Conservation (phyloP, 1,140 invertebrate genomes). For the Ceratina japonica region DNA sequence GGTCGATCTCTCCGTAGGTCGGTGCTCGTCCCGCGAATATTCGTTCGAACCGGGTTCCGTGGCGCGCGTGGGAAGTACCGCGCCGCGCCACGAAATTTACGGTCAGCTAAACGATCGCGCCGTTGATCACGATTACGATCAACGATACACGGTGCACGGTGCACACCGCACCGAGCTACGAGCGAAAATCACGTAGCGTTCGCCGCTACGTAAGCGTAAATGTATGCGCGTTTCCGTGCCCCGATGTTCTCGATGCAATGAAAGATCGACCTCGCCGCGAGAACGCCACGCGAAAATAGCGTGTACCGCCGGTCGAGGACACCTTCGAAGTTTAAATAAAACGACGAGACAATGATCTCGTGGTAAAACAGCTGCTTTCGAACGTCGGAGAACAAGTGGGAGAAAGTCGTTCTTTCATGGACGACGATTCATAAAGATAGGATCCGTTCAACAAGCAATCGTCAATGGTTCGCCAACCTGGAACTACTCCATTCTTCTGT, state of each 20-base stretch:
- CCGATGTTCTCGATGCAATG: background rate
- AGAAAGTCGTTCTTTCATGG: too few species aligned
- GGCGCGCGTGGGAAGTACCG: conserved; percentile 35
- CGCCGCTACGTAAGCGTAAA: background rate
- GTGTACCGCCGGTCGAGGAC: too few species aligned
- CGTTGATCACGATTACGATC: conserved; percentile 44
- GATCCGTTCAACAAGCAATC: too few species aligned
- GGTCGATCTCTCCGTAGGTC: conserved; percentile 39
- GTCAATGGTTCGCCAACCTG: too few species aligned
- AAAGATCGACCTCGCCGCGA: background rate
- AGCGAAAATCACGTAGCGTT: conserved; percentile 29
- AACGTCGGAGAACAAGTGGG: too few species aligned
- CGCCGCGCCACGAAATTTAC: conserved; percentile 38
- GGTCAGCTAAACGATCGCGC: conserved; percentile 45
- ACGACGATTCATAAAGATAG: too few species aligned
- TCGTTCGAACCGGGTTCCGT: conserved; percentile 30
- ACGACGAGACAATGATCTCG: too few species aligned
- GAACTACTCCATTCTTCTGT: too few species aligned
- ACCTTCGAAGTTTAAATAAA: too few species aligned
- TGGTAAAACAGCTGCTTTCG: too few species aligned
- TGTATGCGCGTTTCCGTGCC: too few species aligned
- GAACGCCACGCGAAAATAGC: background rate
- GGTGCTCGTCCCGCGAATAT: conserved; percentile 30
- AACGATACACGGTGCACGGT: background rate
- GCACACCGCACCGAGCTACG: conserved; percentile 1